Base-by-base conservation (phyloP, 35 echinoderm and acorn worm genomes). In the Chiridota heheva region DNA sequence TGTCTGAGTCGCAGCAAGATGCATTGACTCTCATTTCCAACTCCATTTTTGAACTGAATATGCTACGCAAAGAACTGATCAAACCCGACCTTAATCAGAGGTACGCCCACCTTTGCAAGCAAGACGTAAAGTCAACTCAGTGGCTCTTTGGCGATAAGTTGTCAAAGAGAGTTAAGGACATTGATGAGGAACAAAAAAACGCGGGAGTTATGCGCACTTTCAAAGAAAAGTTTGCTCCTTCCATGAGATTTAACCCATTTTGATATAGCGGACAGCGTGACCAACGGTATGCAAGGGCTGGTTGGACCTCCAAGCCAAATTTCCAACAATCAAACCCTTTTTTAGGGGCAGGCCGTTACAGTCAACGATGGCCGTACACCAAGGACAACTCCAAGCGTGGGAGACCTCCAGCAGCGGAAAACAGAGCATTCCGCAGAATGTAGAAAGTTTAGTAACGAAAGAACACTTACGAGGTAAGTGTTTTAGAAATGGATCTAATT, bases 91-190 rank as follows among this genome's bases (percentile, higher is more conserved):
- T 61, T 18, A 75, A 75, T 25, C 49, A 44, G n/a, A 36, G 56
- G 30, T 85, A 62, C 25, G 2, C 40, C 29, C 82, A 85, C 24
- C 26, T 85, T 0, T 85, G 69, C 33, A 75, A 63, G 18, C 32
- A 45, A 42, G 42, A 20, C 35, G 57, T 63, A 0, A 28, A 44
- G 57, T 22, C 35, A 2, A 74, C 68, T 1, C 25, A 85, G 47
- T 73, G 37, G 13, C 56, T 75, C 5, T 75, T 85, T 75, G 82
- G 82, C 0, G 55, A 75, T 63, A 57, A 75, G 1, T 40, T 85
- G 1, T 70, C 47, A 7, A 75, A 85, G 49, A 60, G 48, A 10
- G 67, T 85, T 35, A 74, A 84, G 36, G 69, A 75, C 4, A 5
- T 74, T 4, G 69, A 73, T 10, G 68, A 85, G 38, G 43, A 72